A percentile compares a stretch with the other conserved stretches of the same genome.
phyloP scores from a whole-genome alignment of 2,797 vertebrate genomes.

The Cryptoprocta ferox region DNA sequence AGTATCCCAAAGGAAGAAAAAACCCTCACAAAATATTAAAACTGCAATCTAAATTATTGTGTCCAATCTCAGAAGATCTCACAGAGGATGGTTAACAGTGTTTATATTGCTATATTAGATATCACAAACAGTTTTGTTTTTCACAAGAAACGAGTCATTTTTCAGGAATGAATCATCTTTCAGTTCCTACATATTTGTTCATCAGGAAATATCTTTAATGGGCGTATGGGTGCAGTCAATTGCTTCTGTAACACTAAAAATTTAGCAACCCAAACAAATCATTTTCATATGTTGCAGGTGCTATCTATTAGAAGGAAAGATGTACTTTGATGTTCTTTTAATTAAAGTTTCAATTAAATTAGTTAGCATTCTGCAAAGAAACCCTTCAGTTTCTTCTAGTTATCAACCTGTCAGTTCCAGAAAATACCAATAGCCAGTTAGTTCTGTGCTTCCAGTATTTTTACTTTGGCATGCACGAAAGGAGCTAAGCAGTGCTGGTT shows the following conservation, averaged over 20 bases:
- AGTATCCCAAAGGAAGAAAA: conserved; percentile 62
- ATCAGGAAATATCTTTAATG: conserved; percentile 68
- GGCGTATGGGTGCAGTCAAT: conserved; percentile 67
- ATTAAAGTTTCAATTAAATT: conserved; percentile 82
- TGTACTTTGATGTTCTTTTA: conserved; percentile 75
- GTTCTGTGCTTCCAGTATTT: background rate
- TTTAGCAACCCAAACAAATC: conserved; percentile 71
- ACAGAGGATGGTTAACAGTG: conserved; percentile 64
- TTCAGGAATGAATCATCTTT: conserved; percentile 71
- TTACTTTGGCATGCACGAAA: background rate
- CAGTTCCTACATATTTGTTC: conserved; percentile 70
- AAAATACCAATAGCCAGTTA: background rate
- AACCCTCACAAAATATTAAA: conserved; percentile 54
- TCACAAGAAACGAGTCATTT: conserved; percentile 71
- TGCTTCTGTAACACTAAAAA: conserved; percentile 72
- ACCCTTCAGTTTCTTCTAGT: conserved; percentile 50
- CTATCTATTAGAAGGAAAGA: conserved; percentile 77
- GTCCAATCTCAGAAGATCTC: conserved; percentile 54
- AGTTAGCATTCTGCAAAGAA: conserved; percentile 68
- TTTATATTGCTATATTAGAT: conserved; percentile 68
- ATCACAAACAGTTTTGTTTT: conserved; percentile 73
- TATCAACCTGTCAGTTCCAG: conserved; percentile 35
- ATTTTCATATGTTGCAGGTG: conserved; percentile 80
- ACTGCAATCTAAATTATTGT: conserved; percentile 63
- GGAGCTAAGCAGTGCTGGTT: background rate